A percentile compares a stretch with the other conserved stretches of the same genome.
Conservation (phyloP, 2,113 vertebrate species). For the Rhinoderma darwinii region DNA sequence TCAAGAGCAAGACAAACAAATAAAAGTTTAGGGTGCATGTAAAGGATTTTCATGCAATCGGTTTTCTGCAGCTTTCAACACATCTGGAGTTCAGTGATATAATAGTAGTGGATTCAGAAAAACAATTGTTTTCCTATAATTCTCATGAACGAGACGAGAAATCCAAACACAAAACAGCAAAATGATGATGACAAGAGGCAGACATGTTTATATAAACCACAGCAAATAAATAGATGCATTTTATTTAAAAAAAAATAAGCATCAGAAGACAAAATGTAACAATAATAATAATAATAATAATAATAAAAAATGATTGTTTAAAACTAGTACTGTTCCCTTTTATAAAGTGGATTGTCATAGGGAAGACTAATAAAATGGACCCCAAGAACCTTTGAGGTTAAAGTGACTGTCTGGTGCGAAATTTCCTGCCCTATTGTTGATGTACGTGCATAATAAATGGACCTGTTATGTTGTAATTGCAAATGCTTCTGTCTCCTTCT, state of each 20-base stretch:
- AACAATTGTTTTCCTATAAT: neutral
- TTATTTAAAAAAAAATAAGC: neutral
- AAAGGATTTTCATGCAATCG: conserved; percentile 11
- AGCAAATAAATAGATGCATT: neutral
- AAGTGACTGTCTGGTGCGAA: too few species aligned
- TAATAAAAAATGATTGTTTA: too few species aligned
- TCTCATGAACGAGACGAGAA: neutral
- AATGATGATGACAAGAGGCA: neutral
- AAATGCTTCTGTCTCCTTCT: too few species aligned
- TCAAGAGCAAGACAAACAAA: conserved; percentile 45
- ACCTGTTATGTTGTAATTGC: too few species aligned
- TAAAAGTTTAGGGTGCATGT: conserved; percentile 47
- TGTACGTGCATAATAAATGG: too few species aligned
- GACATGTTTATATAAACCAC: neutral
- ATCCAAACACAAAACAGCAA: neutral
- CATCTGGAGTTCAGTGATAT: conserved; percentile 7
- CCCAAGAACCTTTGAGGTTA: too few species aligned
- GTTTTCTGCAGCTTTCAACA: conserved; percentile 12
- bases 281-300: neutral
- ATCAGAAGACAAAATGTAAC: neutral
- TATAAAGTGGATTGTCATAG: too few species aligned
- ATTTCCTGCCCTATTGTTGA: too few species aligned
- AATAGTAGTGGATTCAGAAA: neutral
- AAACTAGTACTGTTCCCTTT: too few species aligned
- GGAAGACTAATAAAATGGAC: too few species aligned